Percentiles rank a stretch among this genome's conserved stretches.
Evolutionary conservation across 1,140 invertebrate genomes (phyloP).

Genomic region (Yoshiicerus persimilis): DNA sequence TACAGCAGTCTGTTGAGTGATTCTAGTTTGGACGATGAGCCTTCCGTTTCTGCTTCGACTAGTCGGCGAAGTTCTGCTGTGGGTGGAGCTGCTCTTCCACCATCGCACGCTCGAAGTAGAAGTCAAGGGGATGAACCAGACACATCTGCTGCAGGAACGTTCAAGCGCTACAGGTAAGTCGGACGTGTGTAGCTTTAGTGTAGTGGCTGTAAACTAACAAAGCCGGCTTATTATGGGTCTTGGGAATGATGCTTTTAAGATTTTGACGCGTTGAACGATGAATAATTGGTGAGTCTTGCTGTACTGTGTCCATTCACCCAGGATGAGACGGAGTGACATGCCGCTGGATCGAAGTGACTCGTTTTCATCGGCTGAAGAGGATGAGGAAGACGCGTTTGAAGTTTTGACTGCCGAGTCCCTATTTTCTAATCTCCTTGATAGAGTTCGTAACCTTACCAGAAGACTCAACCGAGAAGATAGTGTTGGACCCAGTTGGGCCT

Average conservation of each 20-base stretch:
- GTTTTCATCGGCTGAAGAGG: slow-evolving; percentile 74
- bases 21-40: slow-evolving; percentile 42
- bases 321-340: slow-evolving; percentile 2
- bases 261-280: slow-evolving; percentile 25
- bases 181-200: slow-evolving; percentile 22
- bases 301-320: slow-evolving; percentile 7
- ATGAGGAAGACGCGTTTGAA: slow-evolving; percentile 79
- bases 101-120: slow-evolving; percentile 33
- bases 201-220: slow-evolving; percentile 22
- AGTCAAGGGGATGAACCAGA: slow-evolving; percentile 46
- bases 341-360: slow-evolving; percentile 72
- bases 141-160: slow-evolving; percentile 28
- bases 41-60: slow-evolving; percentile 7
- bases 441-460: slow-evolving; percentile 79
- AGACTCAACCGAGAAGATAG: slow-evolving; percentile 78
- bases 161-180: slow-evolving; percentile 42
- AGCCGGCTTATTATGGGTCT: slow-evolving; percentile 23
- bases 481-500: slow-evolving; percentile 61
- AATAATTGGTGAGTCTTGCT: slow-evolving; percentile 22
- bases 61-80: slow-evolving; percentile 12
- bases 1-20: slow-evolving; percentile 41
- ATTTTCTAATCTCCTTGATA: slow-evolving; percentile 79
- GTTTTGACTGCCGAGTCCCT: slow-evolving; percentile 85
- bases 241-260: slow-evolving; percentile 24
- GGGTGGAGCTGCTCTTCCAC: neutral